These are phyloP conservation scores for Aulostomus chinensis DNA, from an alignment of 2,797 vertebrate genomes.

Conservation along the genomic window DNA sequence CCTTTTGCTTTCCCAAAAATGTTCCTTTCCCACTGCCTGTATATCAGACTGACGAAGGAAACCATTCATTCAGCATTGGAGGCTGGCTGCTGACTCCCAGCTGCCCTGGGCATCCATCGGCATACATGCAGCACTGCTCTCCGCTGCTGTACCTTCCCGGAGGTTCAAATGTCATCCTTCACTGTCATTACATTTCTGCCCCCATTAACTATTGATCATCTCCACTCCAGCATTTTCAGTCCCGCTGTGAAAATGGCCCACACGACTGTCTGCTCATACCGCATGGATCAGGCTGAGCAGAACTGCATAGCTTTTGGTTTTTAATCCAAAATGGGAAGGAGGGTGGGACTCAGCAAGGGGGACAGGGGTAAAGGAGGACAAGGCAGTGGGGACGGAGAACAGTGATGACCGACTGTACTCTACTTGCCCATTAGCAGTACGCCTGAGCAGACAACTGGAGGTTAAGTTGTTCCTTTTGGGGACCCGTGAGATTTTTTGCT, in stretches of 20 bases:
- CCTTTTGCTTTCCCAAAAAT: slow-evolving; percentile 47
- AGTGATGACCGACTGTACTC: slow-evolving; percentile 31
- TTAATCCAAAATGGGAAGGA: too few relatives aligned
- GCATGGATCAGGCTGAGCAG: slow-evolving; percentile 19
- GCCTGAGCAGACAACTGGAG: slow-evolving; percentile 45
- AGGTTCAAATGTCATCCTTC: slow-evolving; percentile 69
- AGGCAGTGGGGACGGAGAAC: slow-evolving; percentile 3
- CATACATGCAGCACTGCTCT: slow-evolving; percentile 55
- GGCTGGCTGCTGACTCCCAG: slow-evolving; percentile 62
- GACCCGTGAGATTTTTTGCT: slow-evolving; percentile 53
- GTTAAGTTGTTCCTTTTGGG: slow-evolving; percentile 58
- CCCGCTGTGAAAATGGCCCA: slow-evolving; percentile 51
- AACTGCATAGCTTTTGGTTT: slow-evolving; percentile 7
- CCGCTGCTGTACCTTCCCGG: slow-evolving; percentile 57
- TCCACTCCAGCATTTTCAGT: slow-evolving; percentile 63
- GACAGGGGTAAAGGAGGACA: slow-evolving; percentile 19
- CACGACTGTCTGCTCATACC: slow-evolving; percentile 21
- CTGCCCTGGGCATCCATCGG: slow-evolving; percentile 65
- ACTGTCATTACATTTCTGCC: slow-evolving; percentile 68
- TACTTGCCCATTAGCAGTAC: slow-evolving; percentile 48
- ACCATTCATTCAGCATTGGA: slow-evolving; percentile 80
- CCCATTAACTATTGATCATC: slow-evolving; percentile 81
- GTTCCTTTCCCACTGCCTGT: slow-evolving; percentile 32
- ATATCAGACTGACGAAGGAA: slow-evolving; percentile 68
- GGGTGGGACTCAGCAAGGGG: slow-evolving; percentile 24